Percentiles rank a stretch among this genome's conserved stretches.
phyloP scores from a whole-genome alignment of 2,797 vertebrate species.

The Phrynocephalus forsythii region DNA sequence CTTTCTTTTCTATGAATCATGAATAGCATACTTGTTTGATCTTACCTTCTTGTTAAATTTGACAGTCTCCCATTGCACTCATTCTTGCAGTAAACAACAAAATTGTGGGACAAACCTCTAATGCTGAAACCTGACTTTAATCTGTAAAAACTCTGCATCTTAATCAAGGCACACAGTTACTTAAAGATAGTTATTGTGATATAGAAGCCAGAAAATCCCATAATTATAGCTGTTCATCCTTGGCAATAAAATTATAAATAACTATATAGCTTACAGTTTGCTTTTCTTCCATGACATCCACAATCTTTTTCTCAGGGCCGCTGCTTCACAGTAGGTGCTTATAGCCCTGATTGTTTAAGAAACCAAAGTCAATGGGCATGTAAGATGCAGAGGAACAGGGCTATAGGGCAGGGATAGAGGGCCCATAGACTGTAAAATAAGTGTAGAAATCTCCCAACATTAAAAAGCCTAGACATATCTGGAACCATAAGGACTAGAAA shows the following conservation, averaged over 20 bases:
- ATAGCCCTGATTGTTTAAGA: background rate
- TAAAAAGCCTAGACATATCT: background rate
- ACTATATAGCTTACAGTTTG: background rate
- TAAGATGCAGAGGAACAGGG: background rate
- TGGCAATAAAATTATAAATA: background rate
- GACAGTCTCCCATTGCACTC: background rate
- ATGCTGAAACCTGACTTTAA: background rate
- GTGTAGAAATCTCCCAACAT: background rate
- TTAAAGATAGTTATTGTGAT: background rate
- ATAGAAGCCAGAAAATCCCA: background rate
- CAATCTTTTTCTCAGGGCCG: background rate
- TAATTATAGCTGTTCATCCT: background rate
- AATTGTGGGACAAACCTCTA: background rate
- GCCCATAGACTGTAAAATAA: background rate
- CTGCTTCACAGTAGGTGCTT: background rate
- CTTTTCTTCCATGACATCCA: background rate
- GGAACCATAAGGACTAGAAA: background rate
- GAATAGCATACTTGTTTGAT: background rate
- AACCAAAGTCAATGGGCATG: background rate
- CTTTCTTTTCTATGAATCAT: background rate
- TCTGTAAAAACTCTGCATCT: background rate
- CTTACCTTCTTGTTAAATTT: background rate
- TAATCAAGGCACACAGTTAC: background rate
- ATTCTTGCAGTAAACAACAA: too few relatives aligned
- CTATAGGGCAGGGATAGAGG: too few relatives aligned